A percentile compares a stretch with the other conserved stretches of the same genome.
Conservation (phyloP, 1,140 invertebrate genomes). For the Nebria ingens region DNA sequence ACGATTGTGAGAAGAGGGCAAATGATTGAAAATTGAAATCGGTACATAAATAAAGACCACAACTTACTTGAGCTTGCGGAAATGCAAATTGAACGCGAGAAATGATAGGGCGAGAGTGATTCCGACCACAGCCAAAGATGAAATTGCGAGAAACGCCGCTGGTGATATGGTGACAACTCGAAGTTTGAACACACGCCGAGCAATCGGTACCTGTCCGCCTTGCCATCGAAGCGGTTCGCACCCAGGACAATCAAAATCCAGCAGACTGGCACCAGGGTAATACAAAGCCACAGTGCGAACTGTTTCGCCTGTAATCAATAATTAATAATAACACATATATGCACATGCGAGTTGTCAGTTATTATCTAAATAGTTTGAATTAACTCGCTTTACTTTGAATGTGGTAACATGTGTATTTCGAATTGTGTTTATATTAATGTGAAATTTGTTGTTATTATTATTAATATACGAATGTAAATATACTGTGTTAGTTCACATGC, state of each 20-base stretch:
- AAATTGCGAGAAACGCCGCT: conserved; percentile 57
- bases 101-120: conserved; percentile 68
- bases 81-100: conserved; percentile 77
- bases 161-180: conserved; percentile 64
- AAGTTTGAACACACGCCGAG: conserved; percentile 58
- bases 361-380: no score
- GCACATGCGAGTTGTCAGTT: no score
- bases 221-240: conserved; percentile 65
- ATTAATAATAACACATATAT: no score
- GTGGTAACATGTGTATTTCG: no score
- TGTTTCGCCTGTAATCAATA: conserved; percentile 13
- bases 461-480: no score
- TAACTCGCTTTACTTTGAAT: no score
- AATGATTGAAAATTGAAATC: no score
- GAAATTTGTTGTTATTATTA: no score
- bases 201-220: conserved; percentile 63
- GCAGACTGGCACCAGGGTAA: conserved; percentile 40
- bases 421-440: no score
- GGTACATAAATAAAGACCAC: not conserved
- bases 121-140: conserved; percentile 59
- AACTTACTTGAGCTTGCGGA: conserved; percentile 71
- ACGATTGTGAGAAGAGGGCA: no score
- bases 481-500: no score
- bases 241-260: conserved; percentile 59
- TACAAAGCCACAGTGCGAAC: conserved; percentile 15